These are phyloP conservation scores for Zygothrica quintamaculata DNA, from an alignment of 2,888 invertebrate genomes.

Conservation along the genomic window DNA sequence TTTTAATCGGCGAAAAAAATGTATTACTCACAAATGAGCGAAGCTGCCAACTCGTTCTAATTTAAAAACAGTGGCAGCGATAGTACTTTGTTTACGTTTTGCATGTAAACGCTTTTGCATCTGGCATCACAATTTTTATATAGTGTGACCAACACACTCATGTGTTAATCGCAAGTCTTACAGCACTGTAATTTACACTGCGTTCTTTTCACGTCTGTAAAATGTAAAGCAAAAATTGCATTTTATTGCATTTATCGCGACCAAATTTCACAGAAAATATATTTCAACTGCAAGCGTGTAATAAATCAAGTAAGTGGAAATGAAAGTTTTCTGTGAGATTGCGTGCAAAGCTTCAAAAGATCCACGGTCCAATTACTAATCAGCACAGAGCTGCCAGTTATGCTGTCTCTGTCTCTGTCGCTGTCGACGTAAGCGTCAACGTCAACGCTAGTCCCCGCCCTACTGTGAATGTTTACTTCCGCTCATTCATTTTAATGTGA, in stretches of 20 bases:
- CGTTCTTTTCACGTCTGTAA: constrained; percentile 68
- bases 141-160: constrained; percentile 26
- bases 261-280: constrained; percentile 36
- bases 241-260: constrained; percentile 67
- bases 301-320: constrained; percentile 64
- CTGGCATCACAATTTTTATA: constrained; percentile 30
- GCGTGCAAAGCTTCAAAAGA: constrained; percentile 8
- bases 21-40: constrained; percentile 67
- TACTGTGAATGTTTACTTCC: constrained; percentile 67
- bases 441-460: constrained; percentile 74
- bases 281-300: constrained; percentile 59
- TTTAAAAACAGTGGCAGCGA: constrained; percentile 18
- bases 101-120: constrained; percentile 7
- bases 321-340: background rate
- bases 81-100: constrained; percentile 49
- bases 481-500: constrained; percentile 21
- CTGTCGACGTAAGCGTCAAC: constrained; percentile 48
- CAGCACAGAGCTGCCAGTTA: constrained; percentile 20
- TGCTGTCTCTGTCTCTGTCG: constrained; percentile 31
- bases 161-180: constrained; percentile 6
- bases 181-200: constrained; percentile 41
- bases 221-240: constrained; percentile 69
- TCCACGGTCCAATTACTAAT: constrained; percentile 36
- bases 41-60: constrained; percentile 39
- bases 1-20: constrained; percentile 50